phyloP scores from a whole-genome alignment of 1,140 invertebrate genomes.

The Oncopeltus fasciatus region DNA sequence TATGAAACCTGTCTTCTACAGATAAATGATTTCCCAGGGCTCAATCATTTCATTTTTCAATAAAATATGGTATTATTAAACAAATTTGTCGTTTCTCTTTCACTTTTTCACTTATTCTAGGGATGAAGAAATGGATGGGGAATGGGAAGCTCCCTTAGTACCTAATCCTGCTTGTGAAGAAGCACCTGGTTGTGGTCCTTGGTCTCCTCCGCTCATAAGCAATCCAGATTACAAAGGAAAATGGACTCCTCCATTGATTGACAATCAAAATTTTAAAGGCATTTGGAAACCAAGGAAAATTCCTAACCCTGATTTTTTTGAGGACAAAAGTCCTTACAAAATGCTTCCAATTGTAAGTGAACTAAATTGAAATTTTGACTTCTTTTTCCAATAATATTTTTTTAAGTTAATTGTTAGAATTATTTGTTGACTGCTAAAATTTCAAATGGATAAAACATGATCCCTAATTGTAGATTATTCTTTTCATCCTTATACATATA shows the following conservation, averaged over 20 bases:
- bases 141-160: conserved; percentile 91
- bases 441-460: neutral
- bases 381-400: too few relatives aligned
- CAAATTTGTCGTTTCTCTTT: too few relatives aligned
- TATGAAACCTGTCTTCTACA: too few relatives aligned
- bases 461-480: conserved; percentile 2
- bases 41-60: too few relatives aligned
- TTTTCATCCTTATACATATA: too few relatives aligned
- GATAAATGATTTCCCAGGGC: too few relatives aligned
- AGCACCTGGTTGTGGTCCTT: conserved; percentile 79
- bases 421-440: neutral
- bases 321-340: conserved; percentile 78
- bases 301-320: conserved; percentile 83
- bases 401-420: too few relatives aligned
- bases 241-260: conserved; percentile 79
- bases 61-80: too few relatives aligned
- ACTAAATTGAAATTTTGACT: neutral
- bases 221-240: conserved; percentile 88
- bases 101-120: too few relatives aligned
- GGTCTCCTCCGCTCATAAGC: conserved; percentile 69
- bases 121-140: conserved; percentile 95
- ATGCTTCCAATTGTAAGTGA: conserved; percentile 77
- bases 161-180: conserved; percentile 78
- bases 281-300: conserved; percentile 82
- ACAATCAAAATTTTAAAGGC: conserved; percentile 89